These are phyloP conservation scores for Lampropteryx suffumata DNA, from an alignment of 2,888 invertebrate species.

Conservation along the genomic window DNA sequence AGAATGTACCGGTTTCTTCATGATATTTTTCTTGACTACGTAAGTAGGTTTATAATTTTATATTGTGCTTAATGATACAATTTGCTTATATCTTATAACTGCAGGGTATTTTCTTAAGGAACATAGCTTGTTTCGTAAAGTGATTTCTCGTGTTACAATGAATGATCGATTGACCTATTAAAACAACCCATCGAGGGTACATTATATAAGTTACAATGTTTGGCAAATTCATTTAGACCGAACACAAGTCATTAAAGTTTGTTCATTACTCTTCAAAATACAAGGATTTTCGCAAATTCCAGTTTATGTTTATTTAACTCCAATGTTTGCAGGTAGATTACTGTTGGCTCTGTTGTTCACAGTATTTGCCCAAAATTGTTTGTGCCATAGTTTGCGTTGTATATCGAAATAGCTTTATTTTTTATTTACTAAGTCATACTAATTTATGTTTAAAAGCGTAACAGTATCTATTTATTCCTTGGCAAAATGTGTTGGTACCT, in stretches of 20 bases:
- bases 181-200: too few species aligned
- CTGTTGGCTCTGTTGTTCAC: background rate
- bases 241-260: too few species aligned
- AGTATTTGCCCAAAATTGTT: background rate
- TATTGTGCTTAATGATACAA: too few species aligned
- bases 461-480: background rate
- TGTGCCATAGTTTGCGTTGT: background rate
- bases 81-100: too few species aligned
- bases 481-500: background rate
- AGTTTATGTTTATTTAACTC: background rate
- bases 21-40: too few species aligned
- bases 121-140: too few species aligned
- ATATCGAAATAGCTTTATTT: background rate
- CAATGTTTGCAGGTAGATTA: background rate
- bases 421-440: background rate
- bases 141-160: background rate
- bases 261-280: background rate
- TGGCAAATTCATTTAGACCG: too few species aligned
- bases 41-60: too few species aligned
- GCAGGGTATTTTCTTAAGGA: too few species aligned
- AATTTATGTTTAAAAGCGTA: too few species aligned
- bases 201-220: too few species aligned
- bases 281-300: background rate
- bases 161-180: background rate
- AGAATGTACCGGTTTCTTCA: too few species aligned